Evolutionary conservation across 2,888 invertebrate genomes (phyloP), one percentile per base, ranked within the genome.

Genomic region (Petrolisthes cinctipes): DNA sequence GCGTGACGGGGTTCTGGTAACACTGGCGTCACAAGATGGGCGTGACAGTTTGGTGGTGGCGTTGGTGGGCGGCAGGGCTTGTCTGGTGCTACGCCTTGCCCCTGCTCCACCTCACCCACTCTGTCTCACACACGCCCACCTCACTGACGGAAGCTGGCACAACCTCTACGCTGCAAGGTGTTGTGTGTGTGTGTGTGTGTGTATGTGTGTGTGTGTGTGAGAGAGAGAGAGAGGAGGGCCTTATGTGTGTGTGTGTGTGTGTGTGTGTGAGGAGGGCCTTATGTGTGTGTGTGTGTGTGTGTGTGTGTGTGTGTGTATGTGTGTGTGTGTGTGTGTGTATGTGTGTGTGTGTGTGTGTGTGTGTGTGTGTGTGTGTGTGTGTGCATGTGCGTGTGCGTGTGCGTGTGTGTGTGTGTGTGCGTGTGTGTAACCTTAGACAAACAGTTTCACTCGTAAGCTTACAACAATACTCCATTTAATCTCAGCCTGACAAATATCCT

Each of bases 71-170:
- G 86, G 86, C 4, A 66, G 82, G 2, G 75, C 82, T 11, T 86
- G 86, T 82, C 37, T 86, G n/a, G 66, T 86, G 75, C 51, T 86
- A 7, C 76, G 82, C 37, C 82, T 86, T 14, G 73, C 76, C 17
- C 86, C 1, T 78, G 56, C 54, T 78, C 76, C 0, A 82, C 82
- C n/a, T 76, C 86, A 5, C 56, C 82, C n/a, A 82, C 82, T 9
- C 86, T 86, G 23, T n/a, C 82, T 6, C 66, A 23, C 7, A 73
- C 82, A 5, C 82, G 66, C 20, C 78, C 82, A 78, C 20, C 82
- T 86, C 61, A 57, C 82, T 5, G 86, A 86, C 68, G 86, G 86
- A 2, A n/a, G 68, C 4, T 86, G 86, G 86, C 86, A 86, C 78
- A n/a, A 37, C 0, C 75, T 86, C 7, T 11, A 82, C 54, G 86